These are phyloP conservation scores for Pterocles burchelli DNA, from an alignment of 2,113 vertebrate species.

Conservation along the genomic window DNA sequence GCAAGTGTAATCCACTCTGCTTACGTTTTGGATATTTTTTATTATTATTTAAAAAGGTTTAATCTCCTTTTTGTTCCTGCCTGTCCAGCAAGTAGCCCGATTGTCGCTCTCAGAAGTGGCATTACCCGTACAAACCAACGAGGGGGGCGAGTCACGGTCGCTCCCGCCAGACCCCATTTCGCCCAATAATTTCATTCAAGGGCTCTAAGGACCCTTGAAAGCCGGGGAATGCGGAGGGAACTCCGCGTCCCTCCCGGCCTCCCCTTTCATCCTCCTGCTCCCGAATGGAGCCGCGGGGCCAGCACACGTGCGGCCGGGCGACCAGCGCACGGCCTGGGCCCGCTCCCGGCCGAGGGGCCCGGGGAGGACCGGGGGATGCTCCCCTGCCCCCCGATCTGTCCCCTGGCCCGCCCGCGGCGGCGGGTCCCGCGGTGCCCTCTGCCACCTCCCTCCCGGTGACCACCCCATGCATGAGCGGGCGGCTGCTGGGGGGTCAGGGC, in stretches of 20 bases:
- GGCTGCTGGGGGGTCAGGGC: neutral
- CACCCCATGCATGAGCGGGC: neutral
- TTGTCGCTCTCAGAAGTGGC: constrained; percentile 77
- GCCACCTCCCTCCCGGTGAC: neutral
- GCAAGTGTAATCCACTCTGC: constrained; percentile 61
- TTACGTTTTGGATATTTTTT: constrained; percentile 49
- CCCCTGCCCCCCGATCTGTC: too few relatives aligned
- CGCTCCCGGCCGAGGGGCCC: neutral
- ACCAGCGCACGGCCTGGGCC: neutral
- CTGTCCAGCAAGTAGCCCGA: constrained; percentile 70
- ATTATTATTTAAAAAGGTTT: constrained; percentile 75
- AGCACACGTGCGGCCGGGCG: constrained; percentile 27
- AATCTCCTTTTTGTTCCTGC: constrained; percentile 74
- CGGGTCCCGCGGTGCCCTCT: neutral
- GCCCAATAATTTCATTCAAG: constrained; percentile 77
- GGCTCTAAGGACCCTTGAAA: constrained; percentile 78
- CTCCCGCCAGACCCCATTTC: constrained; percentile 72
- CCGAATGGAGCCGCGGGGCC: constrained; percentile 23
- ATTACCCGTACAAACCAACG: constrained; percentile 69
- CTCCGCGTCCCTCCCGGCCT: constrained; percentile 34
- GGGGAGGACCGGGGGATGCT: neutral
- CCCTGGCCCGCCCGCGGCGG: neutral
- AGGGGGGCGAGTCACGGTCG: constrained; percentile 55
- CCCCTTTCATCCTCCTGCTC: constrained; percentile 53
- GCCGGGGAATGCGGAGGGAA: constrained; percentile 56